Conservation (phyloP, 2,113 vertebrate genomes). For the Cynocephalus volans region DNA sequence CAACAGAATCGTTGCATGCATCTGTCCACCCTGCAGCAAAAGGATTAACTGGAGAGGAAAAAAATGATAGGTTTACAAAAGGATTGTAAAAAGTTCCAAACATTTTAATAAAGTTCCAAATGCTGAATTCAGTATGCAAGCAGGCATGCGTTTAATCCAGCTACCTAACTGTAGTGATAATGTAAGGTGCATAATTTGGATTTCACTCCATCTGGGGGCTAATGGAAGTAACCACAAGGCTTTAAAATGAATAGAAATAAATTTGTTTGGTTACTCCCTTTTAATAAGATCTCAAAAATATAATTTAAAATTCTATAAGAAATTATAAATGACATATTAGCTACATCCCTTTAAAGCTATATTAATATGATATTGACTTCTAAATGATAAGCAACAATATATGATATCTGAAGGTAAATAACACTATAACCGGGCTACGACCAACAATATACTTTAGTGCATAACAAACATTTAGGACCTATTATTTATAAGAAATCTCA, state of each 20-base stretch:
- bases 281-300: conserved; percentile 48
- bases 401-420: conserved; percentile 56
- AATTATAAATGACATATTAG: conserved; percentile 48
- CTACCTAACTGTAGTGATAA: background rate
- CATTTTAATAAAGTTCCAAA: background rate
- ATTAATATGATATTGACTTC: conserved; percentile 27
- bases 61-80: background rate
- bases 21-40: conserved; percentile 87
- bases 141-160: background rate
- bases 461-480: conserved; percentile 53
- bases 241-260: background rate
- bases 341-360: background rate
- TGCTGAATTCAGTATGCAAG: background rate
- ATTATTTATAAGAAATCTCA: conserved; percentile 28
- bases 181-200: background rate
- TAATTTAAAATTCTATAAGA: conserved; percentile 68
- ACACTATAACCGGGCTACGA: conserved; percentile 18
- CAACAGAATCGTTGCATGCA: conserved; percentile 56
- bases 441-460: background rate
- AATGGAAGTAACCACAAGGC: conserved; percentile 77
- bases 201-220: conserved; percentile 89
- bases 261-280: conserved; percentile 23
- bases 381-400: conserved; percentile 41
- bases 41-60: conserved; percentile 85
- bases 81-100: background rate